Conservation (phyloP, 2,888 invertebrate genomes). For the Nemotelus nigrinus region DNA sequence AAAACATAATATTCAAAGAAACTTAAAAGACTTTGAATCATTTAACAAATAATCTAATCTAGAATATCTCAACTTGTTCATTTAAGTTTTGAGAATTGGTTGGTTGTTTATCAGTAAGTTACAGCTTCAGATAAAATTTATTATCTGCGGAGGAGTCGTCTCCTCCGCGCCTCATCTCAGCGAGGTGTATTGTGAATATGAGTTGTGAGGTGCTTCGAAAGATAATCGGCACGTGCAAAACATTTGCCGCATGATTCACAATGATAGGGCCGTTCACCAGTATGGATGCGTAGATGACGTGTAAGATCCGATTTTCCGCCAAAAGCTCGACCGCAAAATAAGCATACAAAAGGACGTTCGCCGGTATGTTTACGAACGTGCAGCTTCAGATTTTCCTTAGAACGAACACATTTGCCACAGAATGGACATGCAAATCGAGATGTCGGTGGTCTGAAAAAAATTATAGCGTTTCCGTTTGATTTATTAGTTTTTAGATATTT, state of each 20-base stretch:
- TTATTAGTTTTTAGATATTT: neutral
- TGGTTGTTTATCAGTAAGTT: neutral
- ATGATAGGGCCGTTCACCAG: constrained; percentile 89
- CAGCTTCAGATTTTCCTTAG: constrained; percentile 87
- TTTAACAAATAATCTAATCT: neutral
- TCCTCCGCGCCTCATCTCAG: constrained; percentile 67
- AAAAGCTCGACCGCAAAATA: constrained; percentile 88
- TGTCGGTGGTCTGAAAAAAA: constrained; percentile 58
- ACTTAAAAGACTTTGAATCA: too few species aligned
- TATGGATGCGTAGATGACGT: constrained; percentile 86
- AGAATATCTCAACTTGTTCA: neutral
- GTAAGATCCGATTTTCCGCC: constrained; percentile 90
- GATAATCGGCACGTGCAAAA: constrained; percentile 89
- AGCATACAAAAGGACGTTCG: constrained; percentile 88
- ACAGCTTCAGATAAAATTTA: constrained; percentile 49
- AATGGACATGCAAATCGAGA: constrained; percentile 85
- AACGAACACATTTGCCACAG: constrained; percentile 88
- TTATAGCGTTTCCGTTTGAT: neutral
- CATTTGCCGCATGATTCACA: constrained; percentile 93
- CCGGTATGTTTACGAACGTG: constrained; percentile 89
- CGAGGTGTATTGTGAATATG: constrained; percentile 82
- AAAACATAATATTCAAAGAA: too few species aligned
- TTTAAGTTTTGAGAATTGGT: neutral
- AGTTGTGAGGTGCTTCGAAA: constrained; percentile 90
- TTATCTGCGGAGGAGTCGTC: constrained; percentile 66